Evolutionary conservation across 2,113 vertebrate species (phyloP).

Genomic region (Brienomyrus longianalis): DNA sequence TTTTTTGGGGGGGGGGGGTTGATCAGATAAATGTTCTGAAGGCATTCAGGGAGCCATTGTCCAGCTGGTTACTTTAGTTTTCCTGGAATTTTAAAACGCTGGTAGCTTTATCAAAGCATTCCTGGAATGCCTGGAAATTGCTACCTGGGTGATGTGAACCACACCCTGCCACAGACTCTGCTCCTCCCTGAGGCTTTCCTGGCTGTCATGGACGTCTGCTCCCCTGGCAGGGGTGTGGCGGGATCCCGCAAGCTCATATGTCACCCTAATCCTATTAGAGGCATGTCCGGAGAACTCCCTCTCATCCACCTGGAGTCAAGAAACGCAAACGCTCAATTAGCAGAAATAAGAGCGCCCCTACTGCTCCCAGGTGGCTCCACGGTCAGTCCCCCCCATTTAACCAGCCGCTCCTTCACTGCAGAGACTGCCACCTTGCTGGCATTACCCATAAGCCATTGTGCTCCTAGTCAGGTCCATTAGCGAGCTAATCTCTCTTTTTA

Average conservation of each 20-base stretch:
- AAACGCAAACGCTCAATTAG: not conserved
- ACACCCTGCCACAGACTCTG: not conserved
- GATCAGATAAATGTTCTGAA: not conserved
- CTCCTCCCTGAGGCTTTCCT: not conserved
- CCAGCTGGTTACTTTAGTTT: not conserved
- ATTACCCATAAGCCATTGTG: not conserved
- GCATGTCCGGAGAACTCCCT: not conserved
- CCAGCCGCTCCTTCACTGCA: not conserved
- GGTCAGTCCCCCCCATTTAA: not conserved
- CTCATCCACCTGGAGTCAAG: not conserved
- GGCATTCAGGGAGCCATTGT: not conserved
- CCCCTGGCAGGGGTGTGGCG: not conserved
- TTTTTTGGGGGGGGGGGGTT: not conserved
- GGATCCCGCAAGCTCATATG: not conserved
- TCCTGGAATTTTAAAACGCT: not conserved
- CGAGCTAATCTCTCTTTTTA: not conserved
- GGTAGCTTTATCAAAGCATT: not conserved
- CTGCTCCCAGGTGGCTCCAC: not conserved
- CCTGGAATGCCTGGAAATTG: not conserved
- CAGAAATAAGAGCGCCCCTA: not conserved
- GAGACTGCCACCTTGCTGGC: not conserved
- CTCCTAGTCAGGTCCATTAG: not conserved
- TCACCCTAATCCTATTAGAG: not conserved
- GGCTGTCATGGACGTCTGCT: not conserved
- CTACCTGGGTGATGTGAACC: not conserved